Conservation (phyloP, 1,140 invertebrate species). For the Caenorhabditis brenneri region DNA sequence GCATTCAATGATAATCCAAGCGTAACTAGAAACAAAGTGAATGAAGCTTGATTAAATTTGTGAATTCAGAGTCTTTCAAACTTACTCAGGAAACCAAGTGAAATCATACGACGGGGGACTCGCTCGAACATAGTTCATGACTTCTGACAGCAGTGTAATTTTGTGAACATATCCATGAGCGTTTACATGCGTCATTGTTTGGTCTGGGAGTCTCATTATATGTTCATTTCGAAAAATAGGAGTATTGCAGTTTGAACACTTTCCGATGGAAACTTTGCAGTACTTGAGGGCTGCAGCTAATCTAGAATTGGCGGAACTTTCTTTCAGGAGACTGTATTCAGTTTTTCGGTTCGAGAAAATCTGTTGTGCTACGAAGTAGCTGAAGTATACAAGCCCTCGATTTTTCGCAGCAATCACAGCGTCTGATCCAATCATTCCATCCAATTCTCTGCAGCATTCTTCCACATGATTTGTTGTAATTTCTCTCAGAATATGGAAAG, state of each 20-base stretch:
- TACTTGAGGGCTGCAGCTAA: conserved; percentile 8
- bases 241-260: not conserved
- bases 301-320: not conserved
- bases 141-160: not conserved
- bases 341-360: not conserved
- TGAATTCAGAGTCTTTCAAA: not conserved
- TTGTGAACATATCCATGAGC: not conserved
- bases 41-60: not conserved
- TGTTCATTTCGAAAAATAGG: conserved; percentile 4
- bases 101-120: not conserved
- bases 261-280: not conserved
- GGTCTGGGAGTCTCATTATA: conserved; percentile 4
- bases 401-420: not conserved
- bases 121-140: not conserved
- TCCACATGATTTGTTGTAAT: not conserved
- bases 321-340: conserved; percentile 6
- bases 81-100: conserved; percentile 26
- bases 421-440: not conserved
- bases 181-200: conserved; percentile 15
- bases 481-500: not conserved
- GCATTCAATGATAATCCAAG: conserved; percentile 20
- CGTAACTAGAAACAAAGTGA: not conserved
- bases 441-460: not conserved
- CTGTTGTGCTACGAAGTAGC: not conserved
- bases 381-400: not conserved